Evolutionary conservation across 1,140 invertebrate genomes (phyloP), one percentile per base, ranked within the genome.

Genomic region (Drosophila miranda): DNA sequence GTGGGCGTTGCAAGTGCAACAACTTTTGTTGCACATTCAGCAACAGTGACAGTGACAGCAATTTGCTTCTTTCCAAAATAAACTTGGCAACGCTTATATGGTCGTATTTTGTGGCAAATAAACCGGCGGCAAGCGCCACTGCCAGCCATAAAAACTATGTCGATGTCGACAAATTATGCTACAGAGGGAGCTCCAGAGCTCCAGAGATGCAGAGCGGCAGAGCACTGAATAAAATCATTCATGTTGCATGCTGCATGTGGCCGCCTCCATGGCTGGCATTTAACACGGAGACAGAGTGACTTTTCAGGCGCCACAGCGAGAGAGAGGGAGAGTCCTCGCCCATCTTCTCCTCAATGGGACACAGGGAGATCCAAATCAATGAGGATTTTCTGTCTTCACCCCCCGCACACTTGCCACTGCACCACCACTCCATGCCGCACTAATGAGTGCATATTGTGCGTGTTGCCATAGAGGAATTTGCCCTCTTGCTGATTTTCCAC

Each of bases 21-120:
- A 86, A 78, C 79, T 82, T 82, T 83, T 78, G 79, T 83, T 83
- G 79, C 79, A 83, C 78, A 83, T 78, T 83, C 80, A 79, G 62
- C 42, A 45, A 34, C 30, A 30, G 34, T 42, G 3, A 28, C 30
- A 30, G 34, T 48, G 5, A 28, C 38, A 48, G 62, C 75, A 70
- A 75, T 75, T 80, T 75, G 49, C 57, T 50, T 28, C 60, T 49
- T 76, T 73, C 50, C 30, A 61, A 70, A 81, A 77, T 63, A 81
- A 83, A 84, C 73, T 84, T 84, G 81, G 81, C 81, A 84, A 53
- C 77, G 72, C 79, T 83, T 78, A 83, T 78, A 66, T 82, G 78
- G 62, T 55, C 74, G 62, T 74, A 81, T 78, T 81, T 78, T 73
- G 72, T 76, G 77, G 81, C 76, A 80, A 77, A 70, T 84, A 74